Percentiles rank a stretch among this genome's conserved stretches.
These are phyloP conservation scores for Trissonchulus sp. DNA, from an alignment of 2,888 invertebrate species.

Conservation along the genomic window DNA sequence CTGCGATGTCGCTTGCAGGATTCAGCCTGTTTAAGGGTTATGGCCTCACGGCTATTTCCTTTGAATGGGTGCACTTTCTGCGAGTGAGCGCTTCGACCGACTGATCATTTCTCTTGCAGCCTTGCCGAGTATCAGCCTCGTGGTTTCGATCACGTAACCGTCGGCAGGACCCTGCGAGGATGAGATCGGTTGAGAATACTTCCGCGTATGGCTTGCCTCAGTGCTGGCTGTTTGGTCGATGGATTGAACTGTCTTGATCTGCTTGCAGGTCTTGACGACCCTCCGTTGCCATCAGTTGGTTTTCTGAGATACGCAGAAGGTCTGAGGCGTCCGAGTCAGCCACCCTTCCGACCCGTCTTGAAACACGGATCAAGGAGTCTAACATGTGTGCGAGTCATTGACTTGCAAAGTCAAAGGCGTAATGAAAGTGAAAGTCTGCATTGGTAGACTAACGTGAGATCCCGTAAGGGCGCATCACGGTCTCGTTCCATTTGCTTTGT, in stretches of 20 bases:
- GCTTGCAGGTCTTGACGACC: not conserved
- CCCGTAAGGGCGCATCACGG: slow-evolving; percentile 58
- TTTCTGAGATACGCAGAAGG: not conserved
- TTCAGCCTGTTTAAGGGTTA: slow-evolving; percentile 22
- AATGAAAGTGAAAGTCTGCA: slow-evolving; percentile 62
- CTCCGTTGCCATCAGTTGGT: not conserved
- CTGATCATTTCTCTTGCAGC: not conserved
- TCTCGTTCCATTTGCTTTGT: slow-evolving; percentile 58
- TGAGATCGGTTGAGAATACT: not conserved
- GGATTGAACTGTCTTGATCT: not conserved
- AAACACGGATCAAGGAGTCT: slow-evolving; percentile 71
- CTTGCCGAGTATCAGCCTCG: not conserved
- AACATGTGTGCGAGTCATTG: slow-evolving; percentile 67
- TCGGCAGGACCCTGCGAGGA: not conserved
- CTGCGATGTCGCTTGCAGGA: slow-evolving; percentile 42
- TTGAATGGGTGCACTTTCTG: not conserved
- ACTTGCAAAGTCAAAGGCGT: slow-evolving; percentile 62
- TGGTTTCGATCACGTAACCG: not conserved
- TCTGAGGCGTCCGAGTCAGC: slow-evolving; percentile 39
- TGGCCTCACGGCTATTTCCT: not conserved
- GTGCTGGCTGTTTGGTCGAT: not conserved
- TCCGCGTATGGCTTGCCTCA: slow-evolving; percentile 24
- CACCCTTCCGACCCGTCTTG: slow-evolving; percentile 66
- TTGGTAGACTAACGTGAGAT: slow-evolving; percentile 35
- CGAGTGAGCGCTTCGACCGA: slow-evolving; percentile 17